These are phyloP conservation scores for Coboldia fuscipes DNA, from an alignment of 1,140 invertebrate species.

Conservation along the genomic window DNA sequence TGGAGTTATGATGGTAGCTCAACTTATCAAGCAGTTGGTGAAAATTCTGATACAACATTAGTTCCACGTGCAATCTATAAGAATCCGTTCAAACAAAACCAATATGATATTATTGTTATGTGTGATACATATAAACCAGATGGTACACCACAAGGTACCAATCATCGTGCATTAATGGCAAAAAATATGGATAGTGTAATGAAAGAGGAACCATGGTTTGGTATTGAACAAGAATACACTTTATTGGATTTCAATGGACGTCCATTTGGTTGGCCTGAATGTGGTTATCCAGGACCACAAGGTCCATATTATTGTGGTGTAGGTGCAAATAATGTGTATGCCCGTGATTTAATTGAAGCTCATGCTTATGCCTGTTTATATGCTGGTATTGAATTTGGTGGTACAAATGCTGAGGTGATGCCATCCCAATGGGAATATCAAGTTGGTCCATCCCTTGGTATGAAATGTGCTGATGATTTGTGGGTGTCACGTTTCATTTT, in stretches of 20 bases:
- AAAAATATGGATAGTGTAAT: conserved; percentile 12
- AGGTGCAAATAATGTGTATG: conserved; percentile 78
- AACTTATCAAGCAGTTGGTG: conserved; percentile 51
- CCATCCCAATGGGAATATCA: conserved; percentile 43
- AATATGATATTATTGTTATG: conserved; percentile 62
- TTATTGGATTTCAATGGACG: conserved; percentile 67
- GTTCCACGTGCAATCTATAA: conserved; percentile 64
- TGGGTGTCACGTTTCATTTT: conserved; percentile 61
- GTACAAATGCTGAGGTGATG: conserved; percentile 89
- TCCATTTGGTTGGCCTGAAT: conserved; percentile 85
- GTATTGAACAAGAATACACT: conserved; percentile 81
- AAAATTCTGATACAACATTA: conserved; percentile 66
- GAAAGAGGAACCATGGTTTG: conserved; percentile 67
- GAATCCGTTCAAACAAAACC: conserved; percentile 67
- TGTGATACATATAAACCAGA: conserved; percentile 56
- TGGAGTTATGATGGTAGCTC: conserved; percentile 91
- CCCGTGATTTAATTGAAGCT: conserved; percentile 79
- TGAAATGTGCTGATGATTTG: conserved; percentile 64
- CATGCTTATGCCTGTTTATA: conserved; percentile 65
- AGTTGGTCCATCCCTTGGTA: conserved; percentile 58
- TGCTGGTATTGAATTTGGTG: conserved; percentile 71
- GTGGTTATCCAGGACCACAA: conserved; percentile 74
- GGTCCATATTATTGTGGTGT: conserved; percentile 88
- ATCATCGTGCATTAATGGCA: conserved; percentile 14
- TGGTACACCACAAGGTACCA: conserved; percentile 29